Evolutionary conservation across 53 echinoderm and acorn worm species (phyloP), one percentile per base, ranked within the genome.

Genomic region (Paracentrotus lividus): DNA sequence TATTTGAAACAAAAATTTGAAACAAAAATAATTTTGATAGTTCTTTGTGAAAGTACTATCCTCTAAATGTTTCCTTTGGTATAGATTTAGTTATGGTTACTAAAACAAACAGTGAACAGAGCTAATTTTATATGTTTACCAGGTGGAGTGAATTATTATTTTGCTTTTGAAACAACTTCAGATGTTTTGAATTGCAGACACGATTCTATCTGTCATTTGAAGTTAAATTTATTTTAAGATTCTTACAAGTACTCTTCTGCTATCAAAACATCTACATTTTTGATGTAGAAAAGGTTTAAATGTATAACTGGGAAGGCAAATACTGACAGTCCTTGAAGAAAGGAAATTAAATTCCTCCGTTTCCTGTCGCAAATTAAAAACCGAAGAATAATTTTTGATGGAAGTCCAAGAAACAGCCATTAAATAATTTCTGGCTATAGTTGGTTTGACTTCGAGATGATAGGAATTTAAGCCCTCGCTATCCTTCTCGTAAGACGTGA

Each of bases 321-420:
- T 45, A 32, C n/a, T 86, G 86, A 53, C 53, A 86, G 56, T 34
- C 55, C 56, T 29, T 55, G 53, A 38, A n/a, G n/a, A n/a, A 34
- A 86, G 86, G 86, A 86, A 86, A 86, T 86, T 56, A 16, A 86
- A 86, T 86, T 86, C 86, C 54, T 55, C 38, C 42, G 38, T 54
- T 53, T 86, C 86, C 86, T 54, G 55, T 86, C 34, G 36, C 56
- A 56, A 86, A 53, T 86, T 86, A 53, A 86, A 36, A 56, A 86
- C 85, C 31, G 85, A 52, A 51, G 4, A 85, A 16, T 4, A 1
- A 53, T 51, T 8, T 86, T 86, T 86, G 86, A 86, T 86, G 3
- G 10, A 56, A 86, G 53, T 86, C 56, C 56, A 38, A 86, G 86
- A 86, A 86, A 55, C 33, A 55, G 55, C 55, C 86, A 86, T 56